Evolutionary conservation across 2,888 invertebrate genomes (phyloP).

Genomic region (Drosophila melanosoma): DNA sequence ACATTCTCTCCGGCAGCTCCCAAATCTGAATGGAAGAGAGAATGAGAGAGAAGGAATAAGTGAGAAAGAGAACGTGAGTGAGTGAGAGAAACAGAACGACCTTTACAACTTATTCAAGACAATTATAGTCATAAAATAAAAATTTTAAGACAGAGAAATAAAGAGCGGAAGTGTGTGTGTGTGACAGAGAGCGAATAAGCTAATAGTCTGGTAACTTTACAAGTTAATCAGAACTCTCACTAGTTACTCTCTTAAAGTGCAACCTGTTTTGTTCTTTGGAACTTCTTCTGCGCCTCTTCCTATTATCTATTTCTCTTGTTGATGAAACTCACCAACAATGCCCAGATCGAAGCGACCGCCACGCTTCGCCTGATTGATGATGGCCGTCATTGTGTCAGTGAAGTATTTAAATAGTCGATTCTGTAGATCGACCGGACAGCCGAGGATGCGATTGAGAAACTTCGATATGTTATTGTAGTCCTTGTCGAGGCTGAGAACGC

Average conservation of each 20-base stretch:
- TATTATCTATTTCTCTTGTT: not conserved
- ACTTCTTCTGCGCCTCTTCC: not conserved
- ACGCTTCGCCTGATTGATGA: conserved; percentile 96
- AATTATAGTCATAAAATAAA: not conserved
- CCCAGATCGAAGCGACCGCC: conserved; percentile 98
- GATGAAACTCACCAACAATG: conserved; percentile 87
- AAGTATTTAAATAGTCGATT: conserved; percentile 99
- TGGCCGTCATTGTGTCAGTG: conserved; percentile 96
- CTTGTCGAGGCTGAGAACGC: conserved; percentile 93
- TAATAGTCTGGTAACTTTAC: not conserved
- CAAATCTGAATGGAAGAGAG: conserved; percentile 87
- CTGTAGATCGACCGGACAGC: conserved; percentile 98
- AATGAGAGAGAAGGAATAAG: conserved; percentile 1
- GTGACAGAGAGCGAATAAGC: not conserved
- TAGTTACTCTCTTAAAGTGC: not conserved
- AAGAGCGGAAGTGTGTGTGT: not conserved
- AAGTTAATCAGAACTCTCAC: not conserved
- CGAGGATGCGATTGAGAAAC: conserved; percentile 98
- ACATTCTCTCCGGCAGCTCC: conserved; percentile 97
- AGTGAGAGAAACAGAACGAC: not conserved
- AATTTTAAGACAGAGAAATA: too few species aligned
- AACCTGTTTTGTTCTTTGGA: not conserved
- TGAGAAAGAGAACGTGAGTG: not conserved
- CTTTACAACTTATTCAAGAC: not conserved
- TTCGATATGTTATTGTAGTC: conserved; percentile 99